phyloP scores from a whole-genome alignment of 2,797 vertebrate species.

The Holocentrus rufus region DNA sequence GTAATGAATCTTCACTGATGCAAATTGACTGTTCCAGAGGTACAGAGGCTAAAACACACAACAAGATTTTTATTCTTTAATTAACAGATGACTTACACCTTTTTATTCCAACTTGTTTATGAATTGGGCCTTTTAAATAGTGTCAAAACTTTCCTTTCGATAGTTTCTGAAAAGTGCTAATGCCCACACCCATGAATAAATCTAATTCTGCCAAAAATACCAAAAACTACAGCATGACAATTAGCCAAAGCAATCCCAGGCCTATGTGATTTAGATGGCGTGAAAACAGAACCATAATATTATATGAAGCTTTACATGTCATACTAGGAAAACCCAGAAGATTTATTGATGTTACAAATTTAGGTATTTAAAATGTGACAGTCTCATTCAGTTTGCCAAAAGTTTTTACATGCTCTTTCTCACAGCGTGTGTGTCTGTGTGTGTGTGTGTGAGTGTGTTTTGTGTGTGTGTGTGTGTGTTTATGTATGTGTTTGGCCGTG shows the following conservation, averaged over 20 bases:
- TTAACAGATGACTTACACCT: constrained; percentile 25
- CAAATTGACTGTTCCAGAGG: constrained; percentile 16
- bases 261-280: constrained; percentile 60
- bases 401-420: constrained; percentile 60
- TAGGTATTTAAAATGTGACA: constrained; percentile 65
- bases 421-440: constrained; percentile 40
- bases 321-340: constrained; percentile 52
- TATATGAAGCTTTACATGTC: constrained; percentile 70
- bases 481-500: constrained; percentile 72
- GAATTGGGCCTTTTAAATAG: constrained; percentile 47
- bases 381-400: constrained; percentile 48
- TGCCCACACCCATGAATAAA: constrained; percentile 61
- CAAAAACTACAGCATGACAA: constrained; percentile 57
- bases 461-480: constrained; percentile 32
- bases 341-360: constrained; percentile 64
- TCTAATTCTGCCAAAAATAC: constrained; percentile 60
- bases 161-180: constrained; percentile 51
- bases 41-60: constrained; percentile 21
- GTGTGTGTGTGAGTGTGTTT: constrained; percentile 35
- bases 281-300: constrained; percentile 65
- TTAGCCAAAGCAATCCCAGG: constrained; percentile 52
- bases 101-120: constrained; percentile 28
- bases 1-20: neutral
- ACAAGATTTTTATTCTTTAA: constrained; percentile 17
- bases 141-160: constrained; percentile 37